Evolutionary conservation across 2,888 invertebrate genomes (phyloP), one percentile per base, ranked within the genome.

Genomic region (Volucella zonaria): DNA sequence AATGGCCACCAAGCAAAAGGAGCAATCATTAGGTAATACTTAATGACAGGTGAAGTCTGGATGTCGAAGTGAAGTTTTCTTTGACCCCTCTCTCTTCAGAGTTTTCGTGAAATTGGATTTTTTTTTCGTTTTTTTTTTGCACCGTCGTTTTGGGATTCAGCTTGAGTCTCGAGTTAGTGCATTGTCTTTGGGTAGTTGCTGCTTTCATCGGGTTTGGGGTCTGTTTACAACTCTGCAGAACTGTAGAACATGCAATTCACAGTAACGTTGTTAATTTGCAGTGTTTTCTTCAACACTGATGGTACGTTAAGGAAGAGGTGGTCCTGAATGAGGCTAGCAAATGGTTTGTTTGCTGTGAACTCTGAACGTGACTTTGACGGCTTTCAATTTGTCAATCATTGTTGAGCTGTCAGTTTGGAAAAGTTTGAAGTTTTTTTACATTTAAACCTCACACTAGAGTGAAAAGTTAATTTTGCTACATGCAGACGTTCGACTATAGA

Each of bases 21-120:
- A 81, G 75, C 80, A 76, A 81, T 73, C 85, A 81, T 81, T 81
- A 79, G 75, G 83, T 66, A 83, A 85, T 66, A 74, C 76, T 77
- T 81, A 85, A 85, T 85, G 85, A 85, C 85, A 85, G 85, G 81
- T 85, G 81, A 81, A 56, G 76, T 73, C 68, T 81, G 78, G 6
- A 62, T 81, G 85, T 73, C 81, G 73, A 81, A 73, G 42, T 71
- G 43, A 43, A 79, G 45, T 58, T 58, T 67, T 42, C n/a, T 23
- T 38, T 43, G 18, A 40, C n/a, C 56, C 31, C 56, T 47, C 15
- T 31, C 52, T 14, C 40, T n/a, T 15, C 56, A 67, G 56, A 4
- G 15, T 10, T 75, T 42, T 71, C 51, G 52, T 76, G 80, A 54
- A 66, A 18, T 54, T 40, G 15, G 10, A 15, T 15, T 14, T 45